Conservation (phyloP, 2,797 vertebrate species). For the Coreius guichenoti region DNA sequence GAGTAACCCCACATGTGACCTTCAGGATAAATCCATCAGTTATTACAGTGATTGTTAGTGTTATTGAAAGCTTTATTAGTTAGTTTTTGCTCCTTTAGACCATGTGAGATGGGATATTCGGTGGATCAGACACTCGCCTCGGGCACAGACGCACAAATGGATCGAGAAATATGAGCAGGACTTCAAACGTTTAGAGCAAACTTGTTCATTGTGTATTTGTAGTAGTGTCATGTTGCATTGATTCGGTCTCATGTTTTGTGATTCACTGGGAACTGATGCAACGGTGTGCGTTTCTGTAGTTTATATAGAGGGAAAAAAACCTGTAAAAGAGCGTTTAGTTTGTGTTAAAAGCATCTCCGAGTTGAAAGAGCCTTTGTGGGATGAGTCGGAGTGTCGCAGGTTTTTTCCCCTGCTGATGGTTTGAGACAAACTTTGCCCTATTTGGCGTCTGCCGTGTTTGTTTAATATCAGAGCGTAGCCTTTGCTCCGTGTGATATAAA, state of each 20-base stretch:
- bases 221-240: not conserved
- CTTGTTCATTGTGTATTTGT: not conserved
- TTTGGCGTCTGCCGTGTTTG: slow-evolving; percentile 44
- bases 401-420: not conserved
- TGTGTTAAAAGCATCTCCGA: not conserved
- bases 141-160: not conserved
- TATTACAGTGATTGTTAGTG: not conserved
- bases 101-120: not conserved
- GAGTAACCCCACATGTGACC: not conserved
- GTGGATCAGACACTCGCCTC: not conserved
- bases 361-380: not conserved
- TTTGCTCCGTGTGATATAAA: slow-evolving; percentile 49
- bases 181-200: not conserved
- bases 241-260: not conserved
- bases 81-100: not conserved
- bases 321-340: not conserved
- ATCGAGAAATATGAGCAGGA: not conserved
- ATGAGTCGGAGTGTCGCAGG: not conserved
- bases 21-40: not conserved
- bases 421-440: slow-evolving; percentile 31
- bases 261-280: not conserved
- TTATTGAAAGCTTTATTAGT: not conserved
- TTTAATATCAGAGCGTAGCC: slow-evolving; percentile 30
- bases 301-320: not conserved
- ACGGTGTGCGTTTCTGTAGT: not conserved